Base-by-base conservation (phyloP, 2,888 invertebrate genomes). In the Apantesis nais region DNA sequence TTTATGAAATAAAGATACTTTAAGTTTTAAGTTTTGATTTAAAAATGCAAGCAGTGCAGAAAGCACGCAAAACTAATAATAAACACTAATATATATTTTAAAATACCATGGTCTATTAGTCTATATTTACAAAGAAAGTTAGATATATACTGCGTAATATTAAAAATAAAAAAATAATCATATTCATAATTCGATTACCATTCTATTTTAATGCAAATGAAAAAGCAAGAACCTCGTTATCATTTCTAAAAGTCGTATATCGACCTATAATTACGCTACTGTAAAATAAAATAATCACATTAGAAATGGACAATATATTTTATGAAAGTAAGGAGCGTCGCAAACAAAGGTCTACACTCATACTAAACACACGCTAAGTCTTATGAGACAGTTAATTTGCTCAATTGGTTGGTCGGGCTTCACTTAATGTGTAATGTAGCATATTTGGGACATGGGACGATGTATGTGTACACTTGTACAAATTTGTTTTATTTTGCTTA, bases 371-470 rank as follows among this genome's bases (percentile, higher is more conserved):
- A 68, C 71, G 72, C 73, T 75, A 74, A 77, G 85, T 82, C 86
- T 85, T 85, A 85, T 78, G 86, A 84, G 85, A 81, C 76, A 77
- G 84, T 90, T 93, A 94, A 93, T 93, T 88, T 84, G 91, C 88
- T 93, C 93, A 94, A 94, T 93, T 93, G 94, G 86, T 71, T 82
- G 81, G 88, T 84, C 90, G 89, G 85, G 88, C 85, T 89, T 89
- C 82, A 83, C 86, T 85, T 91, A 90, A 92, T 92, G 86, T 87
- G 84, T 90, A 90, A 92, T 92, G 87, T 86, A 81, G 73, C 87
- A 84, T 89, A 92, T 92, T 92, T 88, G 86, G 91, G 86, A 84
- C 90, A 79, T 34, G 72, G 72, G 77, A 82, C 70, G 86, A 82
- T 82, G 85, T 78, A 84, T 78, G 77, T 73, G 76, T 75, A 74